Evolutionary conservation across 1,140 invertebrate genomes (phyloP), one percentile per base, ranked within the genome.

Genomic region (Fopius arisanus): DNA sequence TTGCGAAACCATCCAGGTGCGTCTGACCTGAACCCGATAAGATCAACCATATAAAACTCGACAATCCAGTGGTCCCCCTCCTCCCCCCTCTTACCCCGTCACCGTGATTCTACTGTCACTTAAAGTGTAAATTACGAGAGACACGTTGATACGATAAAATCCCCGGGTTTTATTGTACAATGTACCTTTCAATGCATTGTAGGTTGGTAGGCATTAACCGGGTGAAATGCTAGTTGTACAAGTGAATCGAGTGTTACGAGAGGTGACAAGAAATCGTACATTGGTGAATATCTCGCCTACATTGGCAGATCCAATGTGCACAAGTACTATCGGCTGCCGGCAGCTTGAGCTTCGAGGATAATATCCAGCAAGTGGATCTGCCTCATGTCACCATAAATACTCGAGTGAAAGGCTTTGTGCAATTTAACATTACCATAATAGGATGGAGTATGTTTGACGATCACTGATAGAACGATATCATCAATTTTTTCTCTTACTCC

Each of bases 321-420:
- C 65, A 65, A 72, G 59, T 72, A 72, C 70, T 72, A 72, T 72
- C 59, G 37, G 70, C 62, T 48, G 59, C 69, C 21, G 37, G 21
- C 48, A 62, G 54, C n/a, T 23, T 63, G 54, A 14, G 3, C 9
- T 7, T 31, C 37, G 33, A 5, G 37, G 29, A 31, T 48, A 69
- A 51, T 48, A 51, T 26, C 28, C 23, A 51, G 41, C 23, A 19
- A 43, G 40, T 51, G 29, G 9, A 51, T 62, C 23, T 66, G 62
- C 9, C n/a, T 40, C 19, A 66, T 62, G 70, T 72, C 62, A 72
- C 65, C 70, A 43, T 72, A 72, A 72, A 72, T 72, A 72, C 65
- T 28, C 12, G 14, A 12, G 40, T 72, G 40, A 72, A 67, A 67
- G 66, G 66, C 16, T 29, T 73, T 63, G 48, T 67, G 31, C 51